Evolutionary conservation across 2,113 vertebrate species (phyloP), one percentile per base, ranked within the genome.

Genomic region (Corvus cornix): DNA sequence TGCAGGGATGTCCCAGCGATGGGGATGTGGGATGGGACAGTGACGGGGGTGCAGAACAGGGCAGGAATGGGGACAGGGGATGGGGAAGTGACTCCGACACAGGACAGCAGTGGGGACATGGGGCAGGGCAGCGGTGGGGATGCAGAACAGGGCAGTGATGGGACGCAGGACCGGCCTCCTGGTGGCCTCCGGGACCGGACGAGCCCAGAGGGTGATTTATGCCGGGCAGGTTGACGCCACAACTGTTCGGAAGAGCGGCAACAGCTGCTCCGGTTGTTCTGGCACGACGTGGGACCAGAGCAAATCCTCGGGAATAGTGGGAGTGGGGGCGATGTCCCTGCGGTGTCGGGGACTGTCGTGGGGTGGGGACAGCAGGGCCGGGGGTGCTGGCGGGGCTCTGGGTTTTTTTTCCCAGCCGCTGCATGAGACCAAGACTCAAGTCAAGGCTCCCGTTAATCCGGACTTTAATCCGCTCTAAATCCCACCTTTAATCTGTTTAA

Each of bases 401-500:
- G 26, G n/a, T 33, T 35, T 67, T 3, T 0, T 20, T 89, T 84
- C 59, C n/a, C 59, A 66, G 46, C 7, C 14, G 0, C 91, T 55
- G 85, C 4, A 1, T 30, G 75, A 88, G 37, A 64, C 44, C 63
- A 12, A 27, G 83, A 21, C 26, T 86, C 53, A 51, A 83, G 52
- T 46, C 55, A 84, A 62, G 55, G 80, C 31, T 89, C 55, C 1
- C 1, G 44, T 66, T 95, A 92, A 96, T 83, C 76, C 63, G 3
- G 67, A 13, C 13, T 86, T 95, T 67, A 91, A 91, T 81, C 76
- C 17, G 4, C 27, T 41, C 39, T 35, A 89, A 95, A 91, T 76
- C 87, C 91, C 76, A 30, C 28, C 10, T 73, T 83, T 80, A 89
- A 92, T 70, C 84, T 51, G 28, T 33, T 95, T 91, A 87, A 94